These are phyloP conservation scores for Spermophilus dauricus DNA, from an alignment of 2,113 vertebrate genomes.

Conservation along the genomic window DNA sequence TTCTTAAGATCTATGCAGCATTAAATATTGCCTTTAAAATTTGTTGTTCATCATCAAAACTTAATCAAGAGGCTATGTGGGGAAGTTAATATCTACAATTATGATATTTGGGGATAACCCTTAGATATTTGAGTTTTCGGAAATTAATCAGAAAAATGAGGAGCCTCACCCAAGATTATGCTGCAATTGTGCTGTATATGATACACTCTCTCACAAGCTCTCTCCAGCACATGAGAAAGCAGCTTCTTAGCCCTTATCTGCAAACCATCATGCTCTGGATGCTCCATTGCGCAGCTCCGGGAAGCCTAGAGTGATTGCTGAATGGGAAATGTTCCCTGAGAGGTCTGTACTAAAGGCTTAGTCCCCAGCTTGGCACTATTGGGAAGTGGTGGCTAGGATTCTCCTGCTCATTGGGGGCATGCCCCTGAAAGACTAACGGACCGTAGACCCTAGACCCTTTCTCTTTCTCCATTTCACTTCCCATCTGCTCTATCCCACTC, in stretches of 20 bases:
- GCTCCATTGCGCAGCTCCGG: background rate
- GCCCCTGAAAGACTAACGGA: background rate
- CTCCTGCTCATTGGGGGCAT: background rate
- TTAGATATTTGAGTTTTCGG: background rate
- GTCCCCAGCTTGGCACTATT: background rate
- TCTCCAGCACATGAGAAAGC: background rate
- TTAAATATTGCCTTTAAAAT: background rate
- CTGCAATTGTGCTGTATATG: background rate
- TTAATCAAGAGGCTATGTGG: background rate
- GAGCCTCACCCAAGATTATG: background rate
- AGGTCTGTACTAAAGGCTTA: background rate
- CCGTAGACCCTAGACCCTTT: no score
- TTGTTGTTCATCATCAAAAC: background rate
- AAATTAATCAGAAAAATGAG: background rate
- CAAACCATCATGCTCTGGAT: background rate
- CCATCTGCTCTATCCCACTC: background rate
- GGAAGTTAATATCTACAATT: background rate
- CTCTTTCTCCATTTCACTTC: background rate
- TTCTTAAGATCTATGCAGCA: background rate
- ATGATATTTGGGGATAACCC: background rate
- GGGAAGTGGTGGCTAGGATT: background rate
- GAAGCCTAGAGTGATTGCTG: background rate
- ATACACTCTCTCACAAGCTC: background rate
- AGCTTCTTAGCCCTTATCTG: background rate
- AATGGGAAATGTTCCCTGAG: background rate